Evolutionary conservation across 2,797 vertebrate species (phyloP), one percentile per base, ranked within the genome.

Genomic region (Anguilla obscura): DNA sequence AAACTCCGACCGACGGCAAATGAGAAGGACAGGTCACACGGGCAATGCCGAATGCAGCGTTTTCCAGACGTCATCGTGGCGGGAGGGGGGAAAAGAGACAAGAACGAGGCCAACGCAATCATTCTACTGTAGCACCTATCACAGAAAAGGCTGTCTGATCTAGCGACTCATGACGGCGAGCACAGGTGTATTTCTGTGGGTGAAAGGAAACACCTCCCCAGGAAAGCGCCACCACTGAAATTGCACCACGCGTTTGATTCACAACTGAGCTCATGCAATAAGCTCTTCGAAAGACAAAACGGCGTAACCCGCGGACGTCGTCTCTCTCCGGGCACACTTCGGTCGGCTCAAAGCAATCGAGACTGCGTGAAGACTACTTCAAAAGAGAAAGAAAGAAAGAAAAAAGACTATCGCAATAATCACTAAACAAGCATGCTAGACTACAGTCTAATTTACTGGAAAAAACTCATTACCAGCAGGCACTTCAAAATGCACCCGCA

Each of bases 361-460:
- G 10, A 74, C n/a, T 1, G 10, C 14, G 69, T 33, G 12, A 30
- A 74, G 12, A 3, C 69, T 33, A 74, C 69, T 33, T 74, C 30
- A 33, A 30, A 30, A 33, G 69, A 12, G 30, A 52, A 52, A 52
- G 36, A 36, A 36, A 36, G 36, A 40, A 52, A 52, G 24, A 66
- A 74, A 74, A 74, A 74, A 33, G 69, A 30, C 14, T 33, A 30
- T 30, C 27, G 8, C 69, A 74, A 33, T 74, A 30, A 74, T 74
- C 69, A 30, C 27, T 74, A 10, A 74, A 74, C 79, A 40, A 69
- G 60, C 54, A 45, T 33, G 79, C 86, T 79, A 50, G 86, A 79
- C 40, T 71, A 85, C 85, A 58, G 85, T 63, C 50, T 87, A 83
- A 85, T 85, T 88, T 88, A 50, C 30, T 56, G 63, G 71, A 33